A percentile compares a stretch with the other conserved stretches of the same genome.
These are phyloP conservation scores for Diuraphis noxia DNA, from an alignment of 1,140 invertebrate genomes.

Conservation along the genomic window DNA sequence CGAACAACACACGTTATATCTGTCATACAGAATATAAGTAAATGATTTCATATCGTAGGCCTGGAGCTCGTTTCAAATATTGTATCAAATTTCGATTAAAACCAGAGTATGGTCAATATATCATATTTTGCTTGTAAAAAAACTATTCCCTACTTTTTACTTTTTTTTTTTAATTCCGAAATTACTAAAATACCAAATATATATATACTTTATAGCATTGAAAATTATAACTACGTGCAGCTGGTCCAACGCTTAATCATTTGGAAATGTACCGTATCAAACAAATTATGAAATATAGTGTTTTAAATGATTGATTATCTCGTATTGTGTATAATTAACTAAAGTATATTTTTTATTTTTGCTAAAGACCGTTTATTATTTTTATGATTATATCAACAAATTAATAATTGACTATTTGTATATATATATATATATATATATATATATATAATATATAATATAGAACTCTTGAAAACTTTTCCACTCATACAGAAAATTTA, in stretches of 20 bases:
- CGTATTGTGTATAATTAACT: neutral
- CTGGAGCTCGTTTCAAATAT: too few species aligned
- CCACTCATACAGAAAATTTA: neutral
- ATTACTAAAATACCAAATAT: too few species aligned
- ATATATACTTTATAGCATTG: too few species aligned
- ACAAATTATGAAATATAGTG: neutral
- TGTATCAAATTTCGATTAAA: too few species aligned
- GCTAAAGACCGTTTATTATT: neutral
- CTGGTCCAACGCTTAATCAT: neutral
- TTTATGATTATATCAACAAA: conserved; percentile 5
- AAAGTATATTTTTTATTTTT: neutral
- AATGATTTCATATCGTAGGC: too few species aligned
- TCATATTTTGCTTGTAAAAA: too few species aligned
- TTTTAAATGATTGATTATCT: neutral
- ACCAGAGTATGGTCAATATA: too few species aligned
- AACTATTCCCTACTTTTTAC: neutral
- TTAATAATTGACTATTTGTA: neutral
- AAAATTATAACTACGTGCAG: neutral
- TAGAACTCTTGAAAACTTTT: neutral
- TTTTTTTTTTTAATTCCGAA: neutral
- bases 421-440: neutral
- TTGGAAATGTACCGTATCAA: neutral
- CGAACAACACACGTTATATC: too few species aligned
- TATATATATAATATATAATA: neutral
- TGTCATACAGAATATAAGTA: too few species aligned